Base-by-base conservation (phyloP, 2,113 vertebrate species). In the Baryphthengus martii region DNA sequence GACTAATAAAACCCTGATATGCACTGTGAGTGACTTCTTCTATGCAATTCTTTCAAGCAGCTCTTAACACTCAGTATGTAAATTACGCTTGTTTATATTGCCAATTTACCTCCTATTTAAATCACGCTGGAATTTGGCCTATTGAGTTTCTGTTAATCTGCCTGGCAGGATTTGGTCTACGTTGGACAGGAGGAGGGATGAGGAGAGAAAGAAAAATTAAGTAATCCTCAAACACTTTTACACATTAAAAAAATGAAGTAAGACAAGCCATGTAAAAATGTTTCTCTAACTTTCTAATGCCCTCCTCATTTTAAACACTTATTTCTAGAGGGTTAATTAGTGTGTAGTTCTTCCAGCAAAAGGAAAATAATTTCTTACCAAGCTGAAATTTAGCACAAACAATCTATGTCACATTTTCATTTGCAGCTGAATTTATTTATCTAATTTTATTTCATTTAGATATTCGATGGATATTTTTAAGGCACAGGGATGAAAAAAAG, bases 41-140 rank as follows among this genome's bases (percentile, higher is more conserved):
- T 28, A 26, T 40, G 68, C 39, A 80, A 58, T 83, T 80, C 75
- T 90, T 94, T 90, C 59, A 90, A 85, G 33, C 17, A 93, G 39
- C 35, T 71, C 50, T 85, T 80, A 90, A 76, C 39, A 86, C 33
- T 89, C 62, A 63, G n/a, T 81, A 93, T 94, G 91, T 71, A 96
- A 94, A 96, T 96, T 91, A 31, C 0, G 1, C 52, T 83, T 95
- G 79, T 93, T 94, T 95, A 84, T 85, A 86, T 77, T 94, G 85
- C 90, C 94, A 96, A 88, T 94, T 97, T 96, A 77, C 75, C 63
- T 95, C 55, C 35, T 71, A 86, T 95, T 96, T 91, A 92, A 96
- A 90, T 79, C 82, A 86, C 79, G 37, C 20, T 94, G 90, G 93
- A 97, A 95, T 95, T 91, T 90, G 85, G 68, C 56, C 92, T 96